Evolutionary conservation across 2,113 vertebrate genomes (phyloP).

Genomic region (Hippocampus guttulatus): DNA sequence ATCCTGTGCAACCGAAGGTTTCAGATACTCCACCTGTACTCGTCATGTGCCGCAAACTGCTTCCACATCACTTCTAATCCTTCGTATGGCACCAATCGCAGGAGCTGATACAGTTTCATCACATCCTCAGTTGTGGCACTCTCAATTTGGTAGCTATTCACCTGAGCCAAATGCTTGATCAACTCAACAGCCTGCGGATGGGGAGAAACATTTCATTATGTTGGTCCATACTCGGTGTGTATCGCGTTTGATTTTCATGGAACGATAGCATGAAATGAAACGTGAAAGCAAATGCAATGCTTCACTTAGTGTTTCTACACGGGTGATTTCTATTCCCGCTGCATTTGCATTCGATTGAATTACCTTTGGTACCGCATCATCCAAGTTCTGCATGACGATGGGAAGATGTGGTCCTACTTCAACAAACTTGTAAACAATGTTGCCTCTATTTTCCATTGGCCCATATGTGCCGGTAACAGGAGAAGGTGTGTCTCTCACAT

Average conservation of each 20-base stretch:
- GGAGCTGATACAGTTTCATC: constrained; percentile 72
- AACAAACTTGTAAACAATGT: constrained; percentile 64
- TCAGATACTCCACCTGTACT: constrained; percentile 59
- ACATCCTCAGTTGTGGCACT: constrained; percentile 60
- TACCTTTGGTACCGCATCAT: constrained; percentile 71
- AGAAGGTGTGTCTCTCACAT: constrained; percentile 53
- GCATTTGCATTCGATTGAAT: not conserved
- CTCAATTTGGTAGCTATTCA: constrained; percentile 68
- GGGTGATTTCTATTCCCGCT: not conserved
- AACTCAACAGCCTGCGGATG: constrained; percentile 69
- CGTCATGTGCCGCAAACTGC: constrained; percentile 50
- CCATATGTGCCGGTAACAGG: not conserved
- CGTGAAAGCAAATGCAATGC: not conserved
- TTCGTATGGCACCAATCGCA: constrained; percentile 49
- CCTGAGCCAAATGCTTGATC: constrained; percentile 71
- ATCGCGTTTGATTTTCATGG: not conserved
- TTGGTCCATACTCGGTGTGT: not conserved
- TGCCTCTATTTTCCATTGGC: constrained; percentile 60
- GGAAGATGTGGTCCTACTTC: constrained; percentile 55
- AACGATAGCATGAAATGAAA: not conserved
- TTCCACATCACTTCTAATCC: constrained; percentile 69
- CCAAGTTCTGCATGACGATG: constrained; percentile 65
- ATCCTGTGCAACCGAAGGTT: no score
- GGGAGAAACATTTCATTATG: not conserved
- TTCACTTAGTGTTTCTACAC: not conserved